Evolutionary conservation across 2,797 vertebrate species (phyloP).

Genomic region (Esox masquinongy): DNA sequence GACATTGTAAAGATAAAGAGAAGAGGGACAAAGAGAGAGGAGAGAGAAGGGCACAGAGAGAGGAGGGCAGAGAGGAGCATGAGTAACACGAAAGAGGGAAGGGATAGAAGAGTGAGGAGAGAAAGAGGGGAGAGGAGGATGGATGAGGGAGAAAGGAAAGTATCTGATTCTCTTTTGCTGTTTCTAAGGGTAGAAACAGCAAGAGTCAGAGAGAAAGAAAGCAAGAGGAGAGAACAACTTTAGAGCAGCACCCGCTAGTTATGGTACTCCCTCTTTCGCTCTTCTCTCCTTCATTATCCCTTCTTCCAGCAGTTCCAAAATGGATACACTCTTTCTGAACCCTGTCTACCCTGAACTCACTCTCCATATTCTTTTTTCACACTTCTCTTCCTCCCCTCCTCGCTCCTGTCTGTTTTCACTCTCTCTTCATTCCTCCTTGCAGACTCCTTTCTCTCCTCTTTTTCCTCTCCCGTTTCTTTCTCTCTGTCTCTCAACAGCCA

Average conservation of each 20-base stretch:
- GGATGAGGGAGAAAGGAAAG: background rate
- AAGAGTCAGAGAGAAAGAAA: slow-evolving; percentile 13
- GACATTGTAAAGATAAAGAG: too few relatives aligned
- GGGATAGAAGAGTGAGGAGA: slow-evolving; percentile 10
- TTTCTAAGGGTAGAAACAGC: slow-evolving; percentile 35
- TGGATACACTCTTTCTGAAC: background rate
- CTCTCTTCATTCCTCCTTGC: background rate
- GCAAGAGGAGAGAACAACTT: background rate
- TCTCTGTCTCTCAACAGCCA: slow-evolving; percentile 25
- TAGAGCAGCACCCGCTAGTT: background rate
- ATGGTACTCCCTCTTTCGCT: background rate
- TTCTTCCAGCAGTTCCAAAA: background rate
- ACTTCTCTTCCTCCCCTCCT: too few relatives aligned
- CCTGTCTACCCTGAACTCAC: too few relatives aligned
- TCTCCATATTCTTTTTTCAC: too few relatives aligned
- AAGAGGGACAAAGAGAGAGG: too few relatives aligned
- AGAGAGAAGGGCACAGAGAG: too few relatives aligned
- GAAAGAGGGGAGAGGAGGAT: background rate
- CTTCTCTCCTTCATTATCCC: background rate
- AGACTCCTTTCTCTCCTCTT: background rate
- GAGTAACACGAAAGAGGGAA: background rate
- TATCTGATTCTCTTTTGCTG: background rate
- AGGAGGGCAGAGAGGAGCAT: slow-evolving; percentile 6
- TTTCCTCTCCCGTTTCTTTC: background rate
- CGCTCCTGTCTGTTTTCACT: background rate